phyloP scores from a whole-genome alignment of 2,888 invertebrate genomes.

The Conus canariensis region DNA sequence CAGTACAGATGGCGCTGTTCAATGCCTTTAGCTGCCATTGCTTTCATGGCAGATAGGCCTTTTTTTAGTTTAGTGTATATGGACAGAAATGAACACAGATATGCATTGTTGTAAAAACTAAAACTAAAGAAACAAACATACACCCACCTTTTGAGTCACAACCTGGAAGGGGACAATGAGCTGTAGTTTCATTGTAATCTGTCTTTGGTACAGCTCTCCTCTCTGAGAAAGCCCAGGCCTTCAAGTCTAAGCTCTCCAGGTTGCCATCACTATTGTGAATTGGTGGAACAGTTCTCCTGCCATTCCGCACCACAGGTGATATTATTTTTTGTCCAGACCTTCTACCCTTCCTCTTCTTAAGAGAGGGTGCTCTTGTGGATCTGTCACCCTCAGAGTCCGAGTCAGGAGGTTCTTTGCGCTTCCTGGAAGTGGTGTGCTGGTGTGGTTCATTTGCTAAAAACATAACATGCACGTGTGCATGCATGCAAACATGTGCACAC shows the following conservation, averaged over 20 bases:
- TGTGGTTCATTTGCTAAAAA: not conserved
- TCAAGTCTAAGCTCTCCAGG: constrained; percentile 46
- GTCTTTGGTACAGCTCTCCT: constrained; percentile 68
- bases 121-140: constrained; percentile 1
- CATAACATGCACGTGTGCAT: too few relatives aligned
- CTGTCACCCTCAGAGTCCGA: constrained; percentile 48
- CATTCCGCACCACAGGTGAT: not conserved
- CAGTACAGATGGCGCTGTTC: too few relatives aligned
- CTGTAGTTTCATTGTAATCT: constrained; percentile 71
- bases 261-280: constrained; percentile 47
- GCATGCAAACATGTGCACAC: too few relatives aligned
- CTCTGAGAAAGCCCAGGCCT: constrained; percentile 57
- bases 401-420: constrained; percentile 39
- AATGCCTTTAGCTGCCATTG: too few relatives aligned
- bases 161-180: constrained; percentile 86
- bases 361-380: constrained; percentile 10
- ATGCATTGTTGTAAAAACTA: not conserved
- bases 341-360: constrained; percentile 36
- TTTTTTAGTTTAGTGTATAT: not conserved
- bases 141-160: constrained; percentile 87
- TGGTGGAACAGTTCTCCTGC: not conserved
- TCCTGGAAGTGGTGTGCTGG: constrained; percentile 15
- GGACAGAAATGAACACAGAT: not conserved
- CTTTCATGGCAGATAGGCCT: too few relatives aligned
- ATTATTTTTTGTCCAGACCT: not conserved